Evolutionary conservation across 2,797 vertebrate species (phyloP).

Genomic region (Pyrocephalus nanus): DNA sequence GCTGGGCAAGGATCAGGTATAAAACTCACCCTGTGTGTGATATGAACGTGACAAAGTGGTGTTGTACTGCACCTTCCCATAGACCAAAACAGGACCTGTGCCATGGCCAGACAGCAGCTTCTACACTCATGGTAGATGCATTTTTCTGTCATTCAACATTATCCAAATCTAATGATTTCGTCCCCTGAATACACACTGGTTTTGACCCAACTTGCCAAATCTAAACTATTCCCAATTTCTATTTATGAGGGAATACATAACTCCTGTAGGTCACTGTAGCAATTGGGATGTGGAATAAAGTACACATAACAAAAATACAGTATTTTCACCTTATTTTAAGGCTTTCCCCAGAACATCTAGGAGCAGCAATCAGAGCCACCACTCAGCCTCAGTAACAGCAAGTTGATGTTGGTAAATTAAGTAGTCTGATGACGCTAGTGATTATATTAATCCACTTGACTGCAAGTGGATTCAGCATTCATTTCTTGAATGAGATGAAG

Average conservation of each 20-base stretch:
- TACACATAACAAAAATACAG: neutral
- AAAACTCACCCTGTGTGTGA: neutral
- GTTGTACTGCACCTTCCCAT: too few species aligned
- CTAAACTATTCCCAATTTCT: neutral
- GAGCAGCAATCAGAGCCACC: neutral
- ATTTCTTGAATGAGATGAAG: constrained; percentile 22
- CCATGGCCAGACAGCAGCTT: neutral
- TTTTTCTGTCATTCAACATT: neutral
- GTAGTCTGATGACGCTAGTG: neutral
- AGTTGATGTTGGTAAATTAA: constrained; percentile 1
- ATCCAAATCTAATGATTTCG: neutral
- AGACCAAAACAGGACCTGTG: neutral
- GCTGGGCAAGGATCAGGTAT: neutral
- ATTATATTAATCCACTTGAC: constrained; percentile 47
- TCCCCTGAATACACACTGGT: neutral
- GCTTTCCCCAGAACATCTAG: neutral
- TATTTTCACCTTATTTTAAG: neutral
- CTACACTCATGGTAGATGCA: neutral
- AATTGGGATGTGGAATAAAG: neutral
- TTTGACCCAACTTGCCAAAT: neutral
- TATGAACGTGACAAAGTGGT: neutral
- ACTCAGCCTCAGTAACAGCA: neutral
- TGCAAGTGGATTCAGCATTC: constrained; percentile 10
- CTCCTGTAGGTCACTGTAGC: neutral
- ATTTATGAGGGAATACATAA: neutral